Evolutionary conservation across 2,888 invertebrate species (phyloP).

Genomic region (Troides helena): DNA sequence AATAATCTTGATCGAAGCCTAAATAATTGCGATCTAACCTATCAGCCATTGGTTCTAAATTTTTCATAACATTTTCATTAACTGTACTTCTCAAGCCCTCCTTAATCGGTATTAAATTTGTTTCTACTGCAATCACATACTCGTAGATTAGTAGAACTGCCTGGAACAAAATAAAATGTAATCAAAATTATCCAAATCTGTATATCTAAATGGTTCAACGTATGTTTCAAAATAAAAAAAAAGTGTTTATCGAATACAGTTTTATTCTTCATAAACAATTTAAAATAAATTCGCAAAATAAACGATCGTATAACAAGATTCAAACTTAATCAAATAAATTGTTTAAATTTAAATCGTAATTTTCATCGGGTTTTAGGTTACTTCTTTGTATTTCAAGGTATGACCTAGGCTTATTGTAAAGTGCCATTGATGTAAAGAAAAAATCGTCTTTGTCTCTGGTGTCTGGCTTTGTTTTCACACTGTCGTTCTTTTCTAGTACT

Average conservation of each 20-base stretch:
- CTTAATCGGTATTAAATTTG: constrained; percentile 64
- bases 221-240: background rate
- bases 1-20: constrained; percentile 73
- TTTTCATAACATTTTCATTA: constrained; percentile 40
- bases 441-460: constrained; percentile 19
- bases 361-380: constrained; percentile 50
- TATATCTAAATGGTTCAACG: background rate
- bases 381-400: constrained; percentile 56
- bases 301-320: background rate
- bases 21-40: constrained; percentile 66
- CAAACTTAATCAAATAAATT: constrained; percentile 38
- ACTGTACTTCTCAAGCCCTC: constrained; percentile 40
- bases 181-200: background rate
- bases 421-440: constrained; percentile 45
- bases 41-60: constrained; percentile 62
- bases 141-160: constrained; percentile 77
- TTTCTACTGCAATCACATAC: constrained; percentile 74
- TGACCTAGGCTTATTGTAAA: constrained; percentile 44
- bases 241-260: background rate
- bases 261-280: background rate
- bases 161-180: constrained; percentile 52
- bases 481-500: background rate
- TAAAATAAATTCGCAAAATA: background rate
- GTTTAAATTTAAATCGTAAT: constrained; percentile 48
- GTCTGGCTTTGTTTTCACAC: constrained; percentile 1